Evolutionary conservation across 2,113 vertebrate species (phyloP), one percentile per base, ranked within the genome.

Genomic region (Amblyopsis rosae): DNA sequence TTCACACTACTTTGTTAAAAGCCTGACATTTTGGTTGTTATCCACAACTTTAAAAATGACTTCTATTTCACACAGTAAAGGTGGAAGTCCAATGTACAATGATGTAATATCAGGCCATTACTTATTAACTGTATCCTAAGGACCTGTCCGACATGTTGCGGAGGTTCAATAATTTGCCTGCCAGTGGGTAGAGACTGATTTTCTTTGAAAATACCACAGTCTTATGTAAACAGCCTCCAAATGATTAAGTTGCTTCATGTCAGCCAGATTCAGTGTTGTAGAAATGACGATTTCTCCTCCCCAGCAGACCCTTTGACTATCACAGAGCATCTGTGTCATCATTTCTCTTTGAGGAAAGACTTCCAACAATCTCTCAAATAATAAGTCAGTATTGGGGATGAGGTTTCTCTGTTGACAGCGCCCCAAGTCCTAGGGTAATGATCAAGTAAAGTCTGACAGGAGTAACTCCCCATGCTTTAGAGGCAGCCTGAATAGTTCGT

Each of bases 391-490:
- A 82, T 75, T 56, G 70, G 74, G 69, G 75, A 69, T 81, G 78
- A 82, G 67, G 75, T 84, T 86, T 91, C 70, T 90, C 74, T 81
- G 85, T 88, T 81, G 86, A 78, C 64, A 64, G 72, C 84, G 84
- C 82, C 80, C 82, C 46, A 63, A 88, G 77, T 83, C 87, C 86
- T 86, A 51, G 64, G 70, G 72, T 90, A 88, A 86, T 89, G 87
- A 90, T 90, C 67, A 63, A 49, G 76, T 79, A 71, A 76, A 72
- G 68, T 79, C 82, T 76, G 82, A 80, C 47, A 74, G 75, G 82
- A 86, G 82, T 84, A 82, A 77, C 76, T 83, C 67, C 68, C 81
- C 0, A n/a, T 9, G 77, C 72, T 83, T 80, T 60, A 86, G 85
- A 79, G 26, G 56, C 17, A 19, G 49, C 45, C 73, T 78, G 77